Evolutionary conservation across 2,888 invertebrate species (phyloP), one percentile per base, ranked within the genome.

Genomic region (Atherix ibis): DNA sequence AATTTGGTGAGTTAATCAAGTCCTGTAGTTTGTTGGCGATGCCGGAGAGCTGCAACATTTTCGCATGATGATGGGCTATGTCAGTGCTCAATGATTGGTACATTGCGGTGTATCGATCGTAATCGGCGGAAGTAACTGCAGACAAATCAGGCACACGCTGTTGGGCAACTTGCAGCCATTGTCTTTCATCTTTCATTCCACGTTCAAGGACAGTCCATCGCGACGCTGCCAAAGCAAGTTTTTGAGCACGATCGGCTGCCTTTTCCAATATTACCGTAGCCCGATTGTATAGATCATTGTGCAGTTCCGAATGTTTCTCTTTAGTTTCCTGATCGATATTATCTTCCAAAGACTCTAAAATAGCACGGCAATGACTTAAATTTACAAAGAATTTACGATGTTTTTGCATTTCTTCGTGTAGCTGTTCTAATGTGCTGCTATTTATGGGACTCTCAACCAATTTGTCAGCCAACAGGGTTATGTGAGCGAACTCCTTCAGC

Each of bases 361-460:
- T 83, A 9, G 80, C 82, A 45, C 83, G 70, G 49, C 88, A 88
- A 44, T 87, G 84, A 48, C 84, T 87, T 6, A 89, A 58, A 46
- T 85, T 87, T 0, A 84, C 81, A 51, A 88, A 88, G 65, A 88
- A 87, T 50, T 82, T 84, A 25, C 87, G 69, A 48, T 87, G 84
- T 51, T 83, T 87, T 48, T 85, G 85, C 62, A 88, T 82, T 63
- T 87, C 87, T 48, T 84, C 82, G 48, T 83, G 82, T n/a, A 88
- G 62, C 47, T 85, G 81, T 46, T 79, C 76, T 40, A 85, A 62
- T 44, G 76, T 75, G 24, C 69, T 71, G 2, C 84, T 81, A 5
- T 73, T 71, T 19, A 87, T 75, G 27, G 79, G 76, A 44, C 77
- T 77, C 43, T 82, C 78, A 5, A 88, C 68, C 24, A 87, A 60